Conservation (phyloP, 2,113 vertebrate species). For the Barbus barbus region DNA sequence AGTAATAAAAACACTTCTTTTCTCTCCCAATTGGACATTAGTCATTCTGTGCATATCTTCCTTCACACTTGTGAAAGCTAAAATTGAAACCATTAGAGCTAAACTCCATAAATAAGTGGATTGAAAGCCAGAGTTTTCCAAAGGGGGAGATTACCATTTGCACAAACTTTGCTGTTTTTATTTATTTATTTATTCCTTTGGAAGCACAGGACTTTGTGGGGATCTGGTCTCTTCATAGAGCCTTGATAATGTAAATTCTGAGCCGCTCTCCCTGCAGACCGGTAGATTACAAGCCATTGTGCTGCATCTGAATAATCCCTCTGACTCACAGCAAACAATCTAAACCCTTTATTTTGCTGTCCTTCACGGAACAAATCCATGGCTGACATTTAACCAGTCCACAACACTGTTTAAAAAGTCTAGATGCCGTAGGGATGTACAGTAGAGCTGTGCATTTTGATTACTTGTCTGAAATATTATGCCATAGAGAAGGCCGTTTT, state of each 20-base stretch:
- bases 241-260: conserved; percentile 64
- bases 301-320: conserved; percentile 75
- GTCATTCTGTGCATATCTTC: conserved; percentile 52
- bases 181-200: conserved; percentile 49
- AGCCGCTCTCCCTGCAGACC: conserved; percentile 70
- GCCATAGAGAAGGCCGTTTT: not conserved
- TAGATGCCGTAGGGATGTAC: conserved; percentile 57
- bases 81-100: conserved; percentile 71
- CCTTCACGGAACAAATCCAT: conserved; percentile 74
- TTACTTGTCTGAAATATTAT: conserved; percentile 2
- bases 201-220: conserved; percentile 64
- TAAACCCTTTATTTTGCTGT: conserved; percentile 69
- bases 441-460: conserved; percentile 17
- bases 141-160: conserved; percentile 65
- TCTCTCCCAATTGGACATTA: conserved; percentile 15
- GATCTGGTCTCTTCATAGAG: conserved; percentile 63
- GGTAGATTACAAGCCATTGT: conserved; percentile 78
- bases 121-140: conserved; percentile 66
- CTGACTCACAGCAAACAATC: conserved; percentile 68
- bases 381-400: conserved; percentile 76
- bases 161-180: conserved; percentile 49
- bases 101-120: conserved; percentile 73
- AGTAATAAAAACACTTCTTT: conserved; percentile 27
- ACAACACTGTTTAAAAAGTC: conserved; percentile 65
- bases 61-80: conserved; percentile 65